Evolutionary conservation across 2,888 invertebrate genomes (phyloP), one percentile per base, ranked within the genome.

Genomic region (Diplazon laetatorius): DNA sequence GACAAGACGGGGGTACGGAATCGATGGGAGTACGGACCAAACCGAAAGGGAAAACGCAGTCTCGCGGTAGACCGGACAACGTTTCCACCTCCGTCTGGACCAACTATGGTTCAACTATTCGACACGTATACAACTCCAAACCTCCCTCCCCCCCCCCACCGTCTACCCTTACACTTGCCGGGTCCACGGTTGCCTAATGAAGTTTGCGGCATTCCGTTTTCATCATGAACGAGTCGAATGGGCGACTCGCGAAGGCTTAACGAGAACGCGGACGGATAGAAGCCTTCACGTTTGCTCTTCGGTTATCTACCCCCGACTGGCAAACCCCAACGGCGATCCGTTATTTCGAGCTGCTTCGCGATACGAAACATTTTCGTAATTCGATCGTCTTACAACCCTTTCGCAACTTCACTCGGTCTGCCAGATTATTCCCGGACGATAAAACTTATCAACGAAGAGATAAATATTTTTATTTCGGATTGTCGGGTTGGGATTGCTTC

Each of bases 151-250:
- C 14, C 25, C 5, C 25, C 18, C 35, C 57, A 16, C 25, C 55
- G 42, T 12, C 14, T 14, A 25, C 55, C 55, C 22, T n/a, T n/a
- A n/a, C n/a, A n/a, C n/a, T n/a, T n/a, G n/a, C n/a, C n/a, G n/a
- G n/a, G n/a, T n/a, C 55, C 39, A 25, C 10, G 30, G 66, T 25
- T 52, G 65, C 70, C 70, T 78, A 82, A 80, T 76, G 80, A 81
- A 80, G 82, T 78, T 81, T 78, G 76, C 65, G 66, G 68, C 66
- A 79, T 80, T 80, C 80, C 78, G 68, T 80, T 82, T 78, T 62
- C 68, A 72, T 68, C 76, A 72, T 66, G 62, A 62, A 46, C 35
- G 62, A 59, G 57, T 20, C 55, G 77, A 72, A 66, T 68, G 55
- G 68, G n/a, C n/a, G n/a, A n/a, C n/a, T n/a, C 72, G 68, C 70